Base-by-base conservation (phyloP, 1,140 invertebrate genomes). In the Zaprionus ornatus region DNA sequence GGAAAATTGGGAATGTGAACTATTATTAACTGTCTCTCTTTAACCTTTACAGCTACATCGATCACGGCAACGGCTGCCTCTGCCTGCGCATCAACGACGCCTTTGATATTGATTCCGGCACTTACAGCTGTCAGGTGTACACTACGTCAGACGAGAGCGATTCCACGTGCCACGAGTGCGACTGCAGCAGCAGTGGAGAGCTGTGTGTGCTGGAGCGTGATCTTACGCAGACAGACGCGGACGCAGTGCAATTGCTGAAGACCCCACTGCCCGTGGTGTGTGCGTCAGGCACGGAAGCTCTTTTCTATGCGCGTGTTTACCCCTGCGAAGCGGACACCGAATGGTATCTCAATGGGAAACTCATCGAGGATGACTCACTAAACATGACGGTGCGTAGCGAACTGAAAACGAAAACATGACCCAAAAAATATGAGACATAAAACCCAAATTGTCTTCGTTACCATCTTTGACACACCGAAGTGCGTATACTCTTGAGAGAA, bases 101-200 rank as follows among this genome's bases (percentile, higher is more conserved):
- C 35, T 95, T 95, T 80, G 91, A 94, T 21, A 94, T 96, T 78
- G 96, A 97, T 92, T 94, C 94, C 35, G 97, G 96, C n/a, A 92
- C 94, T 48, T 97, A 97, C 83, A 94, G 94, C 63, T 97, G 96
- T 79, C 94, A 95, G 71, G 95, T 95, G 71, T 86, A 87, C 4
- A 86, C 74, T 32, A 80, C 81, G 12, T 80, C 78, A 19, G 55
- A 62, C 48, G 74, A 78, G 57, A 25, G n/a, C 42, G 61, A 63
- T 63, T n/a, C 12, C 19, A 57, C 57, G 37, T 48, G 61, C 32
- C 29, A 32, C 10, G 40, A 56, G 4, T 78, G 85, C 17, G 80
- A 81, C 19, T 93, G 92, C 72, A 78, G 65, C 68, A 92, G 80
- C 40, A 88, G 80, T 55, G 92, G 91, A 7, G 78, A 91, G 35